phyloP scores from a whole-genome alignment of 1,140 invertebrate genomes.

The Trachymyrmex septentrionalis region DNA sequence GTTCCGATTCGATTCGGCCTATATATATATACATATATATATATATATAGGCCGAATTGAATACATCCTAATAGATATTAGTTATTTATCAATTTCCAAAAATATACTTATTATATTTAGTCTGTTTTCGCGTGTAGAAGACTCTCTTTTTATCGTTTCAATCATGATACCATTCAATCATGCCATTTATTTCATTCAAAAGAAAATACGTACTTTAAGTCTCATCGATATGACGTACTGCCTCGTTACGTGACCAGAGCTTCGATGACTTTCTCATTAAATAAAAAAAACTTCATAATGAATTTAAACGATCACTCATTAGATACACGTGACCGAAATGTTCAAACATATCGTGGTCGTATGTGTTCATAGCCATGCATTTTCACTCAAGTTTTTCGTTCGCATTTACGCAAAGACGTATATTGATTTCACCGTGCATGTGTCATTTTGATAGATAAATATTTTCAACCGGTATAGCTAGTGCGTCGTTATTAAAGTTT shows the following conservation, averaged over 20 bases:
- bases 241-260: background rate
- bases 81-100: background rate
- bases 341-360: background rate
- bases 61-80: background rate
- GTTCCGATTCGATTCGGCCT: too few species aligned
- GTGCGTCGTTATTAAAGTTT: conserved; percentile 22
- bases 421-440: background rate
- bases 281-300: conserved; percentile 17
- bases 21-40: too few species aligned
- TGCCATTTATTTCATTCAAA: background rate
- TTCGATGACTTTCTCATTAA: background rate
- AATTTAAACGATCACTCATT: background rate
- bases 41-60: too few species aligned
- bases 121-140: background rate
- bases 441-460: background rate
- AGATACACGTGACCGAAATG: background rate
- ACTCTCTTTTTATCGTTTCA: background rate
- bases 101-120: background rate
- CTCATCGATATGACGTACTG: background rate
- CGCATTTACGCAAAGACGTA: background rate
- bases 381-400: background rate
- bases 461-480: background rate
- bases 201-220: background rate
- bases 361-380: background rate
- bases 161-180: background rate